Evolutionary conservation across 2,888 invertebrate genomes (phyloP).

Genomic region (Athalia rosae): DNA sequence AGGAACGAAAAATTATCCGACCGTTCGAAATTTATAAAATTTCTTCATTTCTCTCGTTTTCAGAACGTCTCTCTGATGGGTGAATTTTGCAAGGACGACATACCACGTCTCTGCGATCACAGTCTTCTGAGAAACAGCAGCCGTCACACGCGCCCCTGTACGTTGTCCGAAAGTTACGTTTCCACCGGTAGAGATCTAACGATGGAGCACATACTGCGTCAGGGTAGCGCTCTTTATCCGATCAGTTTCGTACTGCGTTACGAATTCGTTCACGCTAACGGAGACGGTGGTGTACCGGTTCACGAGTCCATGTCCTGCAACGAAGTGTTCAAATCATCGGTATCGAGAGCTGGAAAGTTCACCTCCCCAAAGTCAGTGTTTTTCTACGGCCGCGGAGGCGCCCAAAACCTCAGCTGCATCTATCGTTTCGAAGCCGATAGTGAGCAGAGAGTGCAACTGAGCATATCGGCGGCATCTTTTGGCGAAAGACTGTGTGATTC

Average conservation of each 20-base stretch:
- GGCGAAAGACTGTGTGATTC: conserved; percentile 82
- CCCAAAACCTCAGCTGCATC: conserved; percentile 84
- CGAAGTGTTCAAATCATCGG: conserved; percentile 67
- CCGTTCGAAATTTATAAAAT: background rate
- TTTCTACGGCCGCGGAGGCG: conserved; percentile 88
- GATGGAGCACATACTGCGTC: conserved; percentile 84
- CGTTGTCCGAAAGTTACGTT: conserved; percentile 84
- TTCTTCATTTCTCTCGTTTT: conserved; percentile 41
- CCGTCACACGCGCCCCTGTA: conserved; percentile 82
- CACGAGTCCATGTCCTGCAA: conserved; percentile 67
- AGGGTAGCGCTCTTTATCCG: conserved; percentile 87
- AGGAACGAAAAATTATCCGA: background rate
- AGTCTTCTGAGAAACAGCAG: conserved; percentile 83
- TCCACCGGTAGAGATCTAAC: conserved; percentile 85
- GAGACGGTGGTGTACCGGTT: conserved; percentile 77
- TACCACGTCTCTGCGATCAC: conserved; percentile 85
- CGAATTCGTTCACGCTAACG: conserved; percentile 87
- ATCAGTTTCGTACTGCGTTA: conserved; percentile 86
- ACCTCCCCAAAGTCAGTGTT: conserved; percentile 88
- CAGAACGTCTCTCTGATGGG: conserved; percentile 79
- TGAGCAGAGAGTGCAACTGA: conserved; percentile 82
- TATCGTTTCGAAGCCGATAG: conserved; percentile 84
- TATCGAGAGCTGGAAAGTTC: conserved; percentile 76
- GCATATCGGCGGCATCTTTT: conserved; percentile 82
- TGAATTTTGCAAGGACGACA: conserved; percentile 86